Base-by-base conservation (phyloP, 2,113 vertebrate genomes). In the Phaetusa simplex region DNA sequence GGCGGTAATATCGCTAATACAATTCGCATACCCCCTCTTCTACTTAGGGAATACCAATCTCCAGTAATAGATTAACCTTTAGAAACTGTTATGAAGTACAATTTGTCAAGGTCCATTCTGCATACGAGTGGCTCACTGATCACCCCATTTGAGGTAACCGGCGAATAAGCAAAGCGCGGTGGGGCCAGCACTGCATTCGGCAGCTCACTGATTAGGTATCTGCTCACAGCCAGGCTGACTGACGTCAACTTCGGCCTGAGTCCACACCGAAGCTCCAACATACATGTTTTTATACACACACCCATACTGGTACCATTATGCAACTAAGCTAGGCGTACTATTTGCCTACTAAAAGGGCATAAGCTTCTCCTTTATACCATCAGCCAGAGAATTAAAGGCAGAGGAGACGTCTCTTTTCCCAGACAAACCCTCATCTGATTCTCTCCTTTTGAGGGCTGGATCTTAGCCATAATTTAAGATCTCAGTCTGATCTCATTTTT, bases 101-200 rank as follows among this genome's bases (percentile, higher is more conserved):
- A 62, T 26, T 29, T 40, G 47, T 23, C 20, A 23, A 65, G 30
- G 34, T 20, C 30, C 53, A 15, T 17, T 56, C 49, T 62, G 18
- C 49, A 23, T 30, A 30, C 16, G 18, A 74, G 14, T 17, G 21
- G 8, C 26, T 76, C 32, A 38, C 16, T 38, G 29, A 76, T 64
- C 16, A 40, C 8, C 40, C 43, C 0, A 0, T 12, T 79, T 88
- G 26, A 71, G 52, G 32, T 67, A 50, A 55, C 5, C 1, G 1
- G 16, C 76, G 42, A 86, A 49, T 7, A 52, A 79, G 47, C 9
- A 4, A 34, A 32, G 7, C 11, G 20, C 62, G 42, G 24, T 86
- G 71, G 38, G 74, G 76, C n/a, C 45, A 71, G 70, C 29, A 32
- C 59, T 15, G 12, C 4, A 2, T 29, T 52, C 53, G 82, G 76